Conservation (phyloP, 2,888 invertebrate genomes). For the Calameuta idolon region DNA sequence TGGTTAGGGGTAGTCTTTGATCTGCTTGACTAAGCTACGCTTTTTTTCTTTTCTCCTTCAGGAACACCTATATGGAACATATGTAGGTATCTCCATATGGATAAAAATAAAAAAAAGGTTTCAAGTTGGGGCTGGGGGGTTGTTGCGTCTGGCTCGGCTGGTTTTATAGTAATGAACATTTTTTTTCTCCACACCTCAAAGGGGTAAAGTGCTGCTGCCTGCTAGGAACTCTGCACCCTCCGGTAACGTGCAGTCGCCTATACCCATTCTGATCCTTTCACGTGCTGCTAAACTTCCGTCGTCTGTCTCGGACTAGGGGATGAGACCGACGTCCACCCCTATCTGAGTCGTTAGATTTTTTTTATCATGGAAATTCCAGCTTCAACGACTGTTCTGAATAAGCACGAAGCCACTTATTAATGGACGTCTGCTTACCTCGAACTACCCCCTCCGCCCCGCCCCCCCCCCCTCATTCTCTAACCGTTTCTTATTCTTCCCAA, state of each 20-base stretch:
- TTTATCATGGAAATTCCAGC: not conserved
- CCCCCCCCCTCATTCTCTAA: not conserved
- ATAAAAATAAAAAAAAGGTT: not conserved
- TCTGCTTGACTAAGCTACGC: not conserved
- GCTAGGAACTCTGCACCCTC: not conserved
- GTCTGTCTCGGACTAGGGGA: not conserved
- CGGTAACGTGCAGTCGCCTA: not conserved
- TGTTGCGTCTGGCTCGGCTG: not conserved
- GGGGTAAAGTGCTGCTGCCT: constrained; percentile 16
- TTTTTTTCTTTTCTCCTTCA: not conserved
- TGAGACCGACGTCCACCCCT: not conserved
- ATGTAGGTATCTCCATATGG: not conserved
- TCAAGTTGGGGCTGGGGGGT: not conserved
- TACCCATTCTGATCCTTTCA: not conserved
- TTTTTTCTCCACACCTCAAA: constrained; percentile 20
- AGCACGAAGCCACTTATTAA: not conserved
- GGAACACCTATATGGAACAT: not conserved
- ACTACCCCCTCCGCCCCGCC: not conserved
- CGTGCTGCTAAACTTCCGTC: not conserved
- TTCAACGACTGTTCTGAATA: not conserved
- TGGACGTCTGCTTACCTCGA: not conserved
- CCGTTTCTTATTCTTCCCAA: not conserved
- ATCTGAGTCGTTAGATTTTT: not conserved
- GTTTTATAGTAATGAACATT: constrained; percentile 24
- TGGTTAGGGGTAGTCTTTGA: not conserved